Evolutionary conservation across 2,888 invertebrate species (phyloP), one percentile per base, ranked within the genome.

Genomic region (Brachypalpus laphriformis): DNA sequence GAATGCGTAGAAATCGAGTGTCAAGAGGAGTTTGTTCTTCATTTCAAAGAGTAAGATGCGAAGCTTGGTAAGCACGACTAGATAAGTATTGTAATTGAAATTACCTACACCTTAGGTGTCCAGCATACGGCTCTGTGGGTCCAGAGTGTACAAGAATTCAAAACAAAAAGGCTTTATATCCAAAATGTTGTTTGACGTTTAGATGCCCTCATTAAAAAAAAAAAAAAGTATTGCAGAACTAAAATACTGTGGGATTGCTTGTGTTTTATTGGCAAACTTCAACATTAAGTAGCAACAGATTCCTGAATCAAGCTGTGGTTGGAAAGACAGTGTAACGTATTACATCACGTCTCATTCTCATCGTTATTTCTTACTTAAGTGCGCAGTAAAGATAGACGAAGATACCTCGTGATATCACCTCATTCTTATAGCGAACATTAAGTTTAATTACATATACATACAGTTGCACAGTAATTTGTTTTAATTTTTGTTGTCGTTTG

Each of bases 361-460:
- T n/a, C n/a, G n/a, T 37, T n/a, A 37, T 65, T 18, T 37, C 20
- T 4, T 2, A 28, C 0, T 18, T 49, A 34, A 22, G 3, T 51
- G 37, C 51, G 66, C 66, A 66, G 37, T 66, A n/a, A 11, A 34
- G n/a, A n/a, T n/a, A n/a, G n/a, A n/a, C n/a, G n/a, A n/a, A n/a
- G n/a, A n/a, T n/a, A n/a, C 28, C 28, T 1, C 20, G n/a, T n/a
- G 2, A 11, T 6, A 34, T 57, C 56, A 20, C 9, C 20, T 1
- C 16, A 20, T 31, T 14, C 18, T 49, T 7, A 11, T 37, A 6
- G 8, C 25, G 4, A 20, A 25, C 2, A 47, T n/a, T 20, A 20
- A 49, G 8, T 14, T 34, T 66, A 66, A 66, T 66, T 66, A 34
- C 3, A n/a, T n/a, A n/a, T n/a, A n/a, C n/a, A n/a, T n/a, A 34